Base-by-base conservation (phyloP, 2,888 invertebrate genomes). In the Nezara viridula region DNA sequence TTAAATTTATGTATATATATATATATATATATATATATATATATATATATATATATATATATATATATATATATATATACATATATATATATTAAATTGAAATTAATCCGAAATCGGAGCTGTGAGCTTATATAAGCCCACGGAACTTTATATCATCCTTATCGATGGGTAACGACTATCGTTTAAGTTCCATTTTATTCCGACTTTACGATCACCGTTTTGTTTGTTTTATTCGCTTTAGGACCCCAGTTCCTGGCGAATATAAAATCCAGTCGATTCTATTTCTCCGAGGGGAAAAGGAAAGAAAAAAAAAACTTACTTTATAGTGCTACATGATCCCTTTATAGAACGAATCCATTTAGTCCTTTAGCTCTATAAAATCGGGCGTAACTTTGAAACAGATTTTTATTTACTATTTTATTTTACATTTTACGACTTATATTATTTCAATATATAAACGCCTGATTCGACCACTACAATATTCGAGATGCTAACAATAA, bases 141-240 rank as follows among this genome's bases (percentile, higher is more conserved):
- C 7, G 66, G 66, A 37, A 37, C 66, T 73, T 73, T 73, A 73
- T 73, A 73, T 73, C 37, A 32, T 37, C 19, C 66, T 73, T 73
- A 73, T 32, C 66, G 37, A 73, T 73, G 19, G 66, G 66, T 73
- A 73, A 73, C 66, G 66, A 32, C 66, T 32, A 73, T 73, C 66
- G 66, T 73, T 73, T 73, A 73, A 37, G 66, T 73, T 73, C 66
- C 66, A 19, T 73, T 73, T 73, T 73, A 73, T 73, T 73, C 66
- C 32, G 1, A 73, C 66, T 73, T 73, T 73, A 73, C 66, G 66
- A 73, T 37, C 66, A 19, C 66, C 66, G 66, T 73, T 73, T 73
- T 73, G 66, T 73, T 73, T 73, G 66, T 73, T 73, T 73, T 73
- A 73, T 73, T 73, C 66, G 19, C 6, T 73, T 73, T 21, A 73